Percentiles rank a stretch among this genome's conserved stretches.
These are phyloP conservation scores for Deladenus siricidicola DNA, from an alignment of 2,888 invertebrate species.

Conservation along the genomic window DNA sequence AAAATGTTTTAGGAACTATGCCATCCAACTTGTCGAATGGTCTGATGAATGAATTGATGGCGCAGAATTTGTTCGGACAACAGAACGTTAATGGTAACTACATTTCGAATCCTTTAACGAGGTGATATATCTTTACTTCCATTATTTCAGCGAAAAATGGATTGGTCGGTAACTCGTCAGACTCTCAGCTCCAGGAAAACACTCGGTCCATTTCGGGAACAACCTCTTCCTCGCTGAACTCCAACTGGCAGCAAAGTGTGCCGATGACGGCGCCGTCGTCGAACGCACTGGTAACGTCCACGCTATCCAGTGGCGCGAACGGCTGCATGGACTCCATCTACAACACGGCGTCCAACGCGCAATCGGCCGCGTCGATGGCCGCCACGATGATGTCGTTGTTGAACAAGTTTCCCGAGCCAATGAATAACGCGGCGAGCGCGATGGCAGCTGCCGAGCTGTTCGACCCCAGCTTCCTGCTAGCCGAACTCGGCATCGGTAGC, in stretches of 20 bases:
- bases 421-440: no score
- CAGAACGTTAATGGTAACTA: slow-evolving; percentile 5
- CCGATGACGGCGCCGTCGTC: neutral
- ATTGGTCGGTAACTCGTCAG: neutral
- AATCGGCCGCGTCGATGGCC: neutral
- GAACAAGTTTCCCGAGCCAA: no score
- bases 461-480: neutral
- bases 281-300: neutral
- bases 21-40: neutral
- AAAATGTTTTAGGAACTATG: neutral
- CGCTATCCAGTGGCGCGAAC: no score
- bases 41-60: slow-evolving; percentile 12
- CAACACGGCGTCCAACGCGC: neutral
- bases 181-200: no score
- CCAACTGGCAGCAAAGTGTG: neutral
- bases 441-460: neutral
- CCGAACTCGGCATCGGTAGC: neutral
- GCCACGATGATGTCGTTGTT: no score
- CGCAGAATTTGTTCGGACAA: slow-evolving; percentile 9
- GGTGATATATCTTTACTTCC: neutral
- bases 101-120: no score
- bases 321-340: no score
- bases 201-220: neutral
- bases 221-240: neutral
- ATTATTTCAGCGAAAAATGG: neutral